phyloP scores from a whole-genome alignment of 2,888 invertebrate genomes.

The Cantharis lateralis region DNA sequence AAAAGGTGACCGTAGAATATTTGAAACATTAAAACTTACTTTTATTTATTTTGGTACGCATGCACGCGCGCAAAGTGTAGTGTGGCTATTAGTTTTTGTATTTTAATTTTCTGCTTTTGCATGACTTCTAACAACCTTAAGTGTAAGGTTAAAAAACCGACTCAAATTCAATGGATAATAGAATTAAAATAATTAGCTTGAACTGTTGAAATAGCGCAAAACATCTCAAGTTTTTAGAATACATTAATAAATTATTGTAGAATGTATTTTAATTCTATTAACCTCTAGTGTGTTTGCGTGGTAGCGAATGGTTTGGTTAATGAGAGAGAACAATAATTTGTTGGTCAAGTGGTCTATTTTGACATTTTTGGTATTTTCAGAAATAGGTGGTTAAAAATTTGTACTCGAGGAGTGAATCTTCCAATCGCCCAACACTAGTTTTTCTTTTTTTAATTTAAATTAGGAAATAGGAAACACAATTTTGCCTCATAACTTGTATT shows the following conservation, averaged over 20 bases:
- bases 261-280: too few relatives aligned
- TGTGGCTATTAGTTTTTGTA: background rate
- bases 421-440: background rate
- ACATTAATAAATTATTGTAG: too few relatives aligned
- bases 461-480: background rate
- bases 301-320: background rate
- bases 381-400: background rate
- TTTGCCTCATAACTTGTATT: background rate
- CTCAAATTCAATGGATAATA: too few relatives aligned
- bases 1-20: slow-evolving; percentile 50
- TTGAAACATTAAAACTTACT: slow-evolving; percentile 45
- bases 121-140: too few relatives aligned
- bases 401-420: background rate
- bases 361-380: background rate
- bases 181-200: too few relatives aligned
- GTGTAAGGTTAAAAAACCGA: too few relatives aligned
- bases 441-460: background rate
- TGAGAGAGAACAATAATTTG: background rate
- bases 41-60: background rate
- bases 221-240: too few relatives aligned
- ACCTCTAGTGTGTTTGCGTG: background rate
- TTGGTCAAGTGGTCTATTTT: background rate
- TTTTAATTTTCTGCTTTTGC: background rate
- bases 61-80: background rate
- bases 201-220: too few relatives aligned